Conservation (phyloP, 2,113 vertebrate genomes). For the Hemiscyllium ocellatum region DNA sequence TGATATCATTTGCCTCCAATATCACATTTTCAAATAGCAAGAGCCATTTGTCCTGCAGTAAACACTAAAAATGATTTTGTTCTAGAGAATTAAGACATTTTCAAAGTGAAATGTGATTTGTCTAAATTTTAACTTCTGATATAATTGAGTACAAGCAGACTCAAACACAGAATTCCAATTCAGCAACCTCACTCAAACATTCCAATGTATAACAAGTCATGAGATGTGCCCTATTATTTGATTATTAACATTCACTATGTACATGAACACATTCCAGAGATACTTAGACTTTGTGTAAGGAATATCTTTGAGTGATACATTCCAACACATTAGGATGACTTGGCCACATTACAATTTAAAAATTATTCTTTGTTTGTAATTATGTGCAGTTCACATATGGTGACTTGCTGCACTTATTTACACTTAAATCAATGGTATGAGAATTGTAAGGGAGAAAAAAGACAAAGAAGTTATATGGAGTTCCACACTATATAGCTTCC, state of each 20-base stretch:
- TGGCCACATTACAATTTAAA: not conserved
- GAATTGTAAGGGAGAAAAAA: too few species aligned
- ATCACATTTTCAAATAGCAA: not conserved
- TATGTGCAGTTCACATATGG: not conserved
- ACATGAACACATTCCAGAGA: not conserved
- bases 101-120: not conserved
- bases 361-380: not conserved
- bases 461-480: too few species aligned
- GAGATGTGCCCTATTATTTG: not conserved
- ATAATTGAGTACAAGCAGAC: not conserved
- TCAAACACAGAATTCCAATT: not conserved
- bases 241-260: not conserved
- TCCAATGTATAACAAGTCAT: not conserved
- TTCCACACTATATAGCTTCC: too few species aligned
- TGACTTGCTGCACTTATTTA: not conserved
- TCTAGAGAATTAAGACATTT: not conserved
- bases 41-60: not conserved
- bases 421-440: not conserved
- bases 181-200: not conserved
- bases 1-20: not conserved
- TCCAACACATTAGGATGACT: not conserved
- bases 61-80: not conserved
- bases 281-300: not conserved
- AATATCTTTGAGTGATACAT: not conserved
- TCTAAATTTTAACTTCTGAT: not conserved